Base-by-base conservation (phyloP, 2,888 invertebrate genomes). In the Tenthredo livida region DNA sequence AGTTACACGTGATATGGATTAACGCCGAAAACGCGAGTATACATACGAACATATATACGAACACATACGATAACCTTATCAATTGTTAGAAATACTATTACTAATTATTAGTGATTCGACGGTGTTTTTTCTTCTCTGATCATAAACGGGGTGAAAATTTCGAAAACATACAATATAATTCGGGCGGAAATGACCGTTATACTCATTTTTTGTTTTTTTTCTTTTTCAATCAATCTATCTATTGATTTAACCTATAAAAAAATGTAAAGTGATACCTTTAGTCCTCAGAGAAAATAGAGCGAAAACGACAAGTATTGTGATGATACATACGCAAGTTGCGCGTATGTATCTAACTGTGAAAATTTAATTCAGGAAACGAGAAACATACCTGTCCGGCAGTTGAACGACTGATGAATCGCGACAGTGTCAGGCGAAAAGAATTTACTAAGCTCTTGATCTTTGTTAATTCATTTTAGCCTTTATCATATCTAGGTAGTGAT, bases 61-160 rank as follows among this genome's bases (percentile, higher is more conserved):
- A n/a, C n/a, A n/a, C n/a, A n/a, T n/a, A n/a, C n/a, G 33, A 33
- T 67, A 67, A 67, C 33, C 67, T 67, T 67, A 67, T 67, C 67
- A 67, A 67, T 67, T 67, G 33, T 67, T 67, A 15, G 67, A 33
- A 33, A 67, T 29, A 67, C 15, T 29, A 29, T 29, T 67, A 67
- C 29, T 33, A 29, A 67, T 33, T 25, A 67, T 67, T 67, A 47
- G 3, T 21, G 67, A 15, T 67, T 67, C 17, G 67, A 33, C 4
- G 7, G 15, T 33, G 67, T 33, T 33, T 67, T 67, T 33, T 17
- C 17, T 33, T 33, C 17, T 67, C 33, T 25, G 3, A 1, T 33
- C 12, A 67, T 67, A 33, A 33, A 12, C 15, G 6, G 33, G 67
- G 67, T 12, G 61, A 25, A 1, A 61, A 61, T 33, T 15, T 65